These are phyloP conservation scores for Palaemon carinicauda DNA, from an alignment of 1,140 invertebrate species.

Conservation along the genomic window DNA sequence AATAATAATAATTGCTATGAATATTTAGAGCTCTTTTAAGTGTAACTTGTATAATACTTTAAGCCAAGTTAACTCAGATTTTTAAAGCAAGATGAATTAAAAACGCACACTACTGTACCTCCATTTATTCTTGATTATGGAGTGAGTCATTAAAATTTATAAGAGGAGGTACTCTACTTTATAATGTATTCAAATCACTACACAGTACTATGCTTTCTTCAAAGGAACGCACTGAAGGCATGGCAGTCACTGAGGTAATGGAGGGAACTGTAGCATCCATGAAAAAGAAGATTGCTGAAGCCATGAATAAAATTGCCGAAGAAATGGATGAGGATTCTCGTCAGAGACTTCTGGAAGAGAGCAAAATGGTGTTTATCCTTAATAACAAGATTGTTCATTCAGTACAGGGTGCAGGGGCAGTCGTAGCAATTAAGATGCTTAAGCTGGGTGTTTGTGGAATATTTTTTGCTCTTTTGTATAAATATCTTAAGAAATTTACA, in stretches of 20 bases:
- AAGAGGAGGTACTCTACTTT: no score
- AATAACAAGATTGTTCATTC: constrained; percentile 80
- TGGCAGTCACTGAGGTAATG: constrained; percentile 73
- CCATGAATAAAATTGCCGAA: constrained; percentile 76
- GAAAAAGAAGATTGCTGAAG: constrained; percentile 73
- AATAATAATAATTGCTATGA: no score
- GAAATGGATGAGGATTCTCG: constrained; percentile 73
- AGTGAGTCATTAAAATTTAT: no score
- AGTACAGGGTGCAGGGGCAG: constrained; percentile 69
- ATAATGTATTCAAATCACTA: no score
- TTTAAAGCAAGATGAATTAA: no score
- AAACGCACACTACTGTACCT: no score
- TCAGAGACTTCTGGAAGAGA: constrained; percentile 77
- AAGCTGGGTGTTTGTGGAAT: constrained; percentile 31
- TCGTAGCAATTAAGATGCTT: constrained; percentile 64
- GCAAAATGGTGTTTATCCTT: constrained; percentile 77
- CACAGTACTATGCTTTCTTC: not conserved
- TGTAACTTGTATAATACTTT: no score
- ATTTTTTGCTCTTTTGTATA: constrained; percentile 8
- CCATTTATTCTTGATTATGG: no score
- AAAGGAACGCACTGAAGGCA: constrained; percentile 63
- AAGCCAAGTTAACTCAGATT: no score
- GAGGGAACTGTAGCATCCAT: constrained; percentile 70
- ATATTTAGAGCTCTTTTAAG: no score
- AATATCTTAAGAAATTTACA: constrained; percentile 22